Evolutionary conservation across 1,140 invertebrate species (phyloP).

Genomic region (Nymphalis io): DNA sequence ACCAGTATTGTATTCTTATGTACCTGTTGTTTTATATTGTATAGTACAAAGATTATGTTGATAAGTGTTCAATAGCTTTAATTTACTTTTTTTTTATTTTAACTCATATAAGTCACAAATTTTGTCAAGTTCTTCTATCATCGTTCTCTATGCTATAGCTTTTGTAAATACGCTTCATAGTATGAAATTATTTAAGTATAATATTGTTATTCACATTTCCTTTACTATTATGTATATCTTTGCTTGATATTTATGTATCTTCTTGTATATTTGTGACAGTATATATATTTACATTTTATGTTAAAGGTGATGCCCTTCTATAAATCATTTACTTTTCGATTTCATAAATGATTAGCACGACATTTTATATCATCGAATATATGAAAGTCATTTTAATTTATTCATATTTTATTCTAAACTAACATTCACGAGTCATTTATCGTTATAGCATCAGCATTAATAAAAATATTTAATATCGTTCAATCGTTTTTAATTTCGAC

Average conservation of each 20-base stretch:
- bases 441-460: constrained; percentile 20
- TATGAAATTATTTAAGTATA: constrained; percentile 63
- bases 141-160: constrained; percentile 46
- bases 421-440: constrained; percentile 28
- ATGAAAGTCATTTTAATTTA: constrained; percentile 27
- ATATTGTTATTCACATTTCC: constrained; percentile 66
- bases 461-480: constrained; percentile 18
- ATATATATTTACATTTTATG: constrained; percentile 32
- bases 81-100: constrained; percentile 49
- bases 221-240: constrained; percentile 45
- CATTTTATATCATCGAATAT: constrained; percentile 16
- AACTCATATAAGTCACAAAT: constrained; percentile 31
- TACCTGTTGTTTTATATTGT: constrained; percentile 67
- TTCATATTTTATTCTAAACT: constrained; percentile 26
- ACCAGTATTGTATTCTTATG: constrained; percentile 47
- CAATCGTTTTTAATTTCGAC: background rate
- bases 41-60: constrained; percentile 65
- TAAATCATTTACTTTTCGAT: constrained; percentile 26
- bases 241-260: constrained; percentile 17
- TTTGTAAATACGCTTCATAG: constrained; percentile 74
- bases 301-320: constrained; percentile 40
- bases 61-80: constrained; percentile 62
- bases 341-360: constrained; percentile 7
- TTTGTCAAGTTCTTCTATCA: constrained; percentile 24
- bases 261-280: constrained; percentile 31